Evolutionary conservation across 2,113 vertebrate genomes (phyloP), one percentile per base, ranked within the genome.

Genomic region (Isichthys henryi): DNA sequence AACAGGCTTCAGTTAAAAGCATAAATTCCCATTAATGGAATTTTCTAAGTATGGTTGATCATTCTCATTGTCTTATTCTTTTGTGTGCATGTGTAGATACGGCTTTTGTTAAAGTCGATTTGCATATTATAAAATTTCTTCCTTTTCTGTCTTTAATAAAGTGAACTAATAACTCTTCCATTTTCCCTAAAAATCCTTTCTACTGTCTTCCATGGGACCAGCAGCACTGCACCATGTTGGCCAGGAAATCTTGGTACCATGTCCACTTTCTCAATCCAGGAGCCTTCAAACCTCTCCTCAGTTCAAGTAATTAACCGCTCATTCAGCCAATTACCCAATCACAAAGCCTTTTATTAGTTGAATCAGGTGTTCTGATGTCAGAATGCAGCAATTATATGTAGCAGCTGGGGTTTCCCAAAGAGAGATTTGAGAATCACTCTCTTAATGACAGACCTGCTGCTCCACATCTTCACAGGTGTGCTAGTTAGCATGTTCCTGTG

Each of bases 371-470:
- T 43, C 74, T 39, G 35, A 35, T 80, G 74, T 80, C 31, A 43
- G 74, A 43, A 80, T 17, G n/a, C 35, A 80, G 74, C 74, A 43
- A 80, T 80, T 80, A 43, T 0, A 77, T 77, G 74, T 43, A 80
- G 74, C 74, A 80, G 74, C 74, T 80, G 74, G 74, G 35, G 74
- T 35, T 17, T 8, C 74, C 74, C 35, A 43, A 80, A 80, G 35
- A 43, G 74, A 43, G 74, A 80, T 80, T 43, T 80, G 74, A 80
- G 74, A 80, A 80, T 80, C 31, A 43, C 74, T 43, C 5, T 43
- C 74, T 43, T 80, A 43, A 80, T 80, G 74, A 43, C 3, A 1
- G 5, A 39, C 35, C 92, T 92, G 74, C 35, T 80, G 74, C 74
- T 39, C 74, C 15, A 77, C 62, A 70, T n/a, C 3, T 31, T 27